These are phyloP conservation scores for Syrista parreyssii DNA, from an alignment of 2,888 invertebrate genomes.

Conservation along the genomic window DNA sequence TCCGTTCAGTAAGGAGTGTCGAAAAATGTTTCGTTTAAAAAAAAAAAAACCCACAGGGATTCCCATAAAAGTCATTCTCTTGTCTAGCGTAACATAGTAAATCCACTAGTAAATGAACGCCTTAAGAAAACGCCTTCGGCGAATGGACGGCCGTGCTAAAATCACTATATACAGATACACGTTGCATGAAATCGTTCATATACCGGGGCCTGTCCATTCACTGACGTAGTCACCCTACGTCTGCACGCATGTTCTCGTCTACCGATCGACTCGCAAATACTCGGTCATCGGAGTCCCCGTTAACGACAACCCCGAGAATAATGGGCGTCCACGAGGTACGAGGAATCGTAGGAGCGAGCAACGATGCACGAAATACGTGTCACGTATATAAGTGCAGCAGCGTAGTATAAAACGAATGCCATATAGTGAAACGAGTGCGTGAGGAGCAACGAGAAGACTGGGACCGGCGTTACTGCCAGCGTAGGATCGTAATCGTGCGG, in stretches of 20 bases:
- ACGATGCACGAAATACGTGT: background rate
- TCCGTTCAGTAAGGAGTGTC: background rate
- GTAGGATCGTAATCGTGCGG: background rate
- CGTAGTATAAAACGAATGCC: background rate
- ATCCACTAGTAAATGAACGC: too few species aligned
- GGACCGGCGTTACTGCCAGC: background rate
- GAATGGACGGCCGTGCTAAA: too few species aligned
- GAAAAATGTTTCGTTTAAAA: background rate
- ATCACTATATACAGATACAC: too few species aligned
- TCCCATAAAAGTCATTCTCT: background rate
- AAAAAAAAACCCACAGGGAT: background rate
- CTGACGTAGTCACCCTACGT: too few species aligned
- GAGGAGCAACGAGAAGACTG: background rate
- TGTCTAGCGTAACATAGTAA: background rate
- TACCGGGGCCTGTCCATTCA: too few species aligned
- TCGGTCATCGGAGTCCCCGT: slow-evolving; percentile 23
- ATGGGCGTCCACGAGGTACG: slow-evolving; percentile 17
- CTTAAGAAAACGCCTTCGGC: too few species aligned
- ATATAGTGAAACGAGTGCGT: background rate
- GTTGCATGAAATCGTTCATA: too few species aligned
- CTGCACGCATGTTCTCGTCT: background rate
- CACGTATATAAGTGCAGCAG: background rate
- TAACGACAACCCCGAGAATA: slow-evolving; percentile 32
- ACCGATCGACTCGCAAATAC: background rate
- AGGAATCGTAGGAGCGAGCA: background rate